Evolutionary conservation across 2,113 vertebrate genomes (phyloP).

Genomic region (Myotis brandtii): DNA sequence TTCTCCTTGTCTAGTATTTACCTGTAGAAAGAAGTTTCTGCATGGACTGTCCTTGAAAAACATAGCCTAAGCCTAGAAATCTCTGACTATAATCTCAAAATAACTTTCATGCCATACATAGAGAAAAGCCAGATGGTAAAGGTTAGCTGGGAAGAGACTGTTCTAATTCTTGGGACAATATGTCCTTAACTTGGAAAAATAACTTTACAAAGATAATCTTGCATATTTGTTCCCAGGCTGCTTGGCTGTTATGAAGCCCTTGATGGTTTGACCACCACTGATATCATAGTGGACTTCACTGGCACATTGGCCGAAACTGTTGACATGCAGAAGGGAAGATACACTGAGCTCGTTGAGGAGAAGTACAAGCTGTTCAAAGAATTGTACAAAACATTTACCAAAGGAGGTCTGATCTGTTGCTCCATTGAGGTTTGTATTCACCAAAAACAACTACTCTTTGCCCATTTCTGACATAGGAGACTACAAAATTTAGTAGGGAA

Average conservation of each 20-base stretch:
- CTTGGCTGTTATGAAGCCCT: slow-evolving; percentile 95
- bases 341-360: slow-evolving; percentile 86
- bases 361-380: slow-evolving; percentile 92
- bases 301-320: slow-evolving; percentile 93
- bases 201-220: slow-evolving; percentile 39
- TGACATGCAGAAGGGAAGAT: slow-evolving; percentile 88
- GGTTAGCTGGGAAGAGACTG: background rate
- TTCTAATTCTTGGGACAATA: slow-evolving; percentile 49
- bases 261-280: slow-evolving; percentile 93
- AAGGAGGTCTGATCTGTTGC: slow-evolving; percentile 95
- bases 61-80: slow-evolving; percentile 15
- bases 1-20: background rate
- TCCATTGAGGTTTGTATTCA: slow-evolving; percentile 88
- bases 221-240: slow-evolving; percentile 85
- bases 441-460: background rate
- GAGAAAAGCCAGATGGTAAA: slow-evolving; percentile 53
- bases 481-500: slow-evolving; percentile 11
- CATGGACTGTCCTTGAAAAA: background rate
- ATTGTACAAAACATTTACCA: slow-evolving; percentile 90
- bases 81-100: slow-evolving; percentile 51
- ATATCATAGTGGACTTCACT: slow-evolving; percentile 97
- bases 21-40: background rate
- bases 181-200: slow-evolving; percentile 18
- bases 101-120: slow-evolving; percentile 25
- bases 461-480: background rate